Evolutionary conservation across 2,888 invertebrate genomes (phyloP).

Genomic region (Macaria notata): DNA sequence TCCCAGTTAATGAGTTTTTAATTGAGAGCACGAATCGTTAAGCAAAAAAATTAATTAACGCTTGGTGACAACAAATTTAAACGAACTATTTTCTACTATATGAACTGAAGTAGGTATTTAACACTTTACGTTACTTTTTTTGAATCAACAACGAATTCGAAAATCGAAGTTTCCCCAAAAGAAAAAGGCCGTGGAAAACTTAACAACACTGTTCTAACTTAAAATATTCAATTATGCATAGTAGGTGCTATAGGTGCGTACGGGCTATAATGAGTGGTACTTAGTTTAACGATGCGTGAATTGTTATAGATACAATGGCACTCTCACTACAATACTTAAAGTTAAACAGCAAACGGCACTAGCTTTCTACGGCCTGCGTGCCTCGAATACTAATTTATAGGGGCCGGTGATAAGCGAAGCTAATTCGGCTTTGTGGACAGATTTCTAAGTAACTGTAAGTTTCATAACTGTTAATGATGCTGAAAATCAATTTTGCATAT

Average conservation of each 20-base stretch:
- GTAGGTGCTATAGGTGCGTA: constrained; percentile 4
- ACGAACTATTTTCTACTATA: no score
- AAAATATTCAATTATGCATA: constrained; percentile 3
- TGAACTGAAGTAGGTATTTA: no score
- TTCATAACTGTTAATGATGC: neutral
- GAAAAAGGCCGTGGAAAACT: no score
- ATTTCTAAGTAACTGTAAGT: constrained; percentile 2
- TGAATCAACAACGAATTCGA: no score
- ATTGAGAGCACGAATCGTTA: no score
- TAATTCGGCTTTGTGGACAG: neutral
- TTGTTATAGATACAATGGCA: constrained; percentile 31
- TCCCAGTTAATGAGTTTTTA: no score
- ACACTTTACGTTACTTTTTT: no score
- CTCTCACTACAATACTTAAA: constrained; percentile 29
- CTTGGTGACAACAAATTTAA: no score
- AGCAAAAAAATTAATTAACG: no score
- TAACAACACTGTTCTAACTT: no score
- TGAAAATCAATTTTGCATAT: no score
- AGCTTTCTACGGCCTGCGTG: constrained; percentile 27
- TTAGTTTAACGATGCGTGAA: constrained; percentile 29
- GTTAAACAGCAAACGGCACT: constrained; percentile 11
- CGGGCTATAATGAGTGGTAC: constrained; percentile 6
- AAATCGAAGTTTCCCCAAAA: no score
- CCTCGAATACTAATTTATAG: constrained; percentile 14
- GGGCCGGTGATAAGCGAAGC: constrained; percentile 6